Evolutionary conservation across 2,888 invertebrate species (phyloP).

Genomic region (Helicoverpa assulta): DNA sequence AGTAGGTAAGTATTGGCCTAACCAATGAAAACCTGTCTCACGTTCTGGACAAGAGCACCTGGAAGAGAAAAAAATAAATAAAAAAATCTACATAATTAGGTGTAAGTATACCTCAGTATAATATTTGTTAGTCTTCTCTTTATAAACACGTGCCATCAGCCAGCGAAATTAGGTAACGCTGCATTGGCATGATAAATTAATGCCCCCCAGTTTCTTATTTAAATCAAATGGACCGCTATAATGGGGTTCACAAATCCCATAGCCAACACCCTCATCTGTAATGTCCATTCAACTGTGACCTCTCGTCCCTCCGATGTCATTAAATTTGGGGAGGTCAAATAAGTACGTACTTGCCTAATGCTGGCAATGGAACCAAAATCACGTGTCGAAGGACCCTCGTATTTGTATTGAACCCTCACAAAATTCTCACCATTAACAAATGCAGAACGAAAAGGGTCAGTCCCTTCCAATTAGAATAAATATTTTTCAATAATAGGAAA

Average conservation of each 20-base stretch:
- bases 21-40: too few relatives aligned
- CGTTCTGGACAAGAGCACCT: too few relatives aligned
- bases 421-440: slow-evolving; percentile 15
- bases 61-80: too few relatives aligned
- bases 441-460: slow-evolving; percentile 42
- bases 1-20: too few relatives aligned
- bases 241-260: slow-evolving; percentile 56
- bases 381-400: slow-evolving; percentile 64
- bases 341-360: slow-evolving; percentile 63
- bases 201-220: slow-evolving; percentile 71
- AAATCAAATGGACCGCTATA: slow-evolving; percentile 72
- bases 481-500: too few relatives aligned
- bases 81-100: too few relatives aligned
- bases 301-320: slow-evolving; percentile 57
- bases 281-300: slow-evolving; percentile 54
- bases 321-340: slow-evolving; percentile 59
- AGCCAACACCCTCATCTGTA: slow-evolving; percentile 64
- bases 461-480: slow-evolving; percentile 22
- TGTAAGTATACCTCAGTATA: too few relatives aligned
- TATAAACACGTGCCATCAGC: too few relatives aligned
- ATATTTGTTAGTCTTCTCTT: too few relatives aligned
- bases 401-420: slow-evolving; percentile 38
- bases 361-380: slow-evolving; percentile 69
- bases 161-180: slow-evolving; percentile 1
- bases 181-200: slow-evolving; percentile 34